These are phyloP conservation scores for Netelia melanura DNA, from an alignment of 2,888 invertebrate species.

Conservation along the genomic window DNA sequence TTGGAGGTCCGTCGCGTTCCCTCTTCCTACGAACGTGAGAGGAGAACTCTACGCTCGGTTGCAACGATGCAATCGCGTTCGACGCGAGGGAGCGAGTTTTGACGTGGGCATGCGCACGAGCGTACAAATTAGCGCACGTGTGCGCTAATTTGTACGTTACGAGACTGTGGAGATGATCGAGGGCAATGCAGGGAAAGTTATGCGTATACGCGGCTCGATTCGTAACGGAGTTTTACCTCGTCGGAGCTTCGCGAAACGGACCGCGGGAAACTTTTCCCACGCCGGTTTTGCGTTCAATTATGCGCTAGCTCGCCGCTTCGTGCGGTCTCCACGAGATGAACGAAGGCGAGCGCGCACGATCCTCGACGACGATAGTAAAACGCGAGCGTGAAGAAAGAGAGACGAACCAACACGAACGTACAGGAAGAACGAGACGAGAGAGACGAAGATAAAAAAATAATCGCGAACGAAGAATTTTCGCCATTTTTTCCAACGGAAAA, in stretches of 20 bases:
- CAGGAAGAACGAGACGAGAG: not conserved
- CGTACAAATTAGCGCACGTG: too few relatives aligned
- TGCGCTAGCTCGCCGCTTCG: constrained; percentile 51
- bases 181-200: constrained; percentile 46
- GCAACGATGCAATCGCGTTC: not conserved
- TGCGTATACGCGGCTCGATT: constrained; percentile 34
- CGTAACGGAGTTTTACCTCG: not conserved
- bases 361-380: constrained; percentile 32
- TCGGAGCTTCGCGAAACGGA: constrained; percentile 17
- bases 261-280: constrained; percentile 64
- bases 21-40: not conserved
- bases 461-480: too few relatives aligned
- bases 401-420: not conserved
- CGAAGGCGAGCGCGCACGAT: constrained; percentile 4
- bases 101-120: not conserved
- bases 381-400: not conserved
- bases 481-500: constrained; percentile 38
- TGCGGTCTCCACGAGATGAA: constrained; percentile 27
- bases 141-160: too few relatives aligned
- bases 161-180: not conserved
- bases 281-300: constrained; percentile 67
- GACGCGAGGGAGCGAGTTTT: not conserved
- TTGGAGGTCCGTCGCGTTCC: not conserved
- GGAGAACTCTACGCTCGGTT: not conserved
- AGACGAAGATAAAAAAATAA: constrained; percentile 29